Conservation (phyloP, 2,113 vertebrate genomes). For the Lethenteron reissneri region DNA sequence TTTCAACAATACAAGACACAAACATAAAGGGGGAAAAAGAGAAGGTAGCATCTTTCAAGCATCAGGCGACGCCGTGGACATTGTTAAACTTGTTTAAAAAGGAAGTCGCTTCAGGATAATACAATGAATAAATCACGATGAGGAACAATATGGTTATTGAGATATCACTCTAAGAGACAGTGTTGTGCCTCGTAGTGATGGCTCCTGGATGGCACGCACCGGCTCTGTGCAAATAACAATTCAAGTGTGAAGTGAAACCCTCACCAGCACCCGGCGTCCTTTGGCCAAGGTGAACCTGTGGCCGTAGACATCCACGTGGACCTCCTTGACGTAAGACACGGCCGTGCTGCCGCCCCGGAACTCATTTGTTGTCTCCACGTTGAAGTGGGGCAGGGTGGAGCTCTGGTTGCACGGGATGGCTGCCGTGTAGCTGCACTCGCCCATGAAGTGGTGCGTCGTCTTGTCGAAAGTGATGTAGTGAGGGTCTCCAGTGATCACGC, state of each 20-base stretch:
- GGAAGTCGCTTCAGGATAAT: too few species aligned
- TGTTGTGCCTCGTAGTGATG: too few species aligned
- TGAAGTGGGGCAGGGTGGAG: slow-evolving; percentile 31
- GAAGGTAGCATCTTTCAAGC: too few species aligned
- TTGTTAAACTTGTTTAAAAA: too few species aligned
- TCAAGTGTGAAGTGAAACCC: slow-evolving; percentile 3
- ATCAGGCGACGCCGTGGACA: too few species aligned
- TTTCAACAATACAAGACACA: too few species aligned
- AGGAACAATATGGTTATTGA: too few species aligned
- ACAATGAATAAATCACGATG: too few species aligned
- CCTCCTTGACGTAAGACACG: slow-evolving; percentile 42
- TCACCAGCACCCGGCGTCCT: slow-evolving; percentile 36
- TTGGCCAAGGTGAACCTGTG: slow-evolving; percentile 41
- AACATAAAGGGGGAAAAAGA: too few species aligned
- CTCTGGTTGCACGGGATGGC: slow-evolving; percentile 32
- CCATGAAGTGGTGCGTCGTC: slow-evolving; percentile 53
- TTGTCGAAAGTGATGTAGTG: slow-evolving; percentile 69
- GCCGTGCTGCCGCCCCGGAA: slow-evolving; percentile 36
- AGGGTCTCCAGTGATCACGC: slow-evolving; percentile 55
- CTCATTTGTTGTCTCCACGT: slow-evolving; percentile 57
- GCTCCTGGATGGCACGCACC: too few species aligned
- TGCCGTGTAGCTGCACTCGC: slow-evolving; percentile 60
- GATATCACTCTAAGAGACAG: too few species aligned
- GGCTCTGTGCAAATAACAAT: too few species aligned
- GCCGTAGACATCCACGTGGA: slow-evolving; percentile 31